These are phyloP conservation scores for Melanocharis versteri DNA, from an alignment of 2,113 vertebrate species.

Conservation along the genomic window DNA sequence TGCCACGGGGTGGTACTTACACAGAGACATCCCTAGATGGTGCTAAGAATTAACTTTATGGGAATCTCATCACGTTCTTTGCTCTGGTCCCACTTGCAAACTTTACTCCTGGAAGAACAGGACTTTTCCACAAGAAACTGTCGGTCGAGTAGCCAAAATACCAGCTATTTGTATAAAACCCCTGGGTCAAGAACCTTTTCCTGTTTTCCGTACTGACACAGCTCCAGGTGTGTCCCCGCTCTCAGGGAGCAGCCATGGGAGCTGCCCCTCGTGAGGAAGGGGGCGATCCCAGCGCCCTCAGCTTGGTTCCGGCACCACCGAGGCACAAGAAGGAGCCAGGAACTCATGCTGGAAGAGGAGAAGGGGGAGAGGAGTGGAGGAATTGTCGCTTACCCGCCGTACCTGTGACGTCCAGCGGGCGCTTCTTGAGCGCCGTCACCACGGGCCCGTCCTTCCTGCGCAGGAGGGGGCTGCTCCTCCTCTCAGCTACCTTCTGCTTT, in stretches of 20 bases:
- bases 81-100: neutral
- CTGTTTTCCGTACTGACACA: neutral
- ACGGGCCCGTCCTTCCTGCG: constrained; percentile 89
- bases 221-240: neutral
- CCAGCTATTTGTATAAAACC: neutral
- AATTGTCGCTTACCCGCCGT: neutral
- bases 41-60: constrained; percentile 55
- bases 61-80: neutral
- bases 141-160: neutral
- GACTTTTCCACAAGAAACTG: neutral
- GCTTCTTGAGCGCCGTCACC: constrained; percentile 87
- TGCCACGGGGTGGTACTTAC: neutral
- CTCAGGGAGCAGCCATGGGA: neutral
- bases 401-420: constrained; percentile 90
- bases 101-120: neutral
- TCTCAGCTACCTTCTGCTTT: constrained; percentile 96
- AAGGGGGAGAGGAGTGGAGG: rapidly evolving
- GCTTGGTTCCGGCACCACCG: neutral
- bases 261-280: neutral
- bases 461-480: constrained; percentile 92
- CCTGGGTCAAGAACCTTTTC: neutral
- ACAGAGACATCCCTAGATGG: constrained; percentile 52
- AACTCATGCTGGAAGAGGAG: neutral
- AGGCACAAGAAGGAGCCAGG: rapidly evolving
- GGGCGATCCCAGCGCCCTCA: neutral